A percentile compares a stretch with the other conserved stretches of the same genome.
phyloP scores from a whole-genome alignment of 2,888 invertebrate genomes.

The Toxonevra muliebris region DNA sequence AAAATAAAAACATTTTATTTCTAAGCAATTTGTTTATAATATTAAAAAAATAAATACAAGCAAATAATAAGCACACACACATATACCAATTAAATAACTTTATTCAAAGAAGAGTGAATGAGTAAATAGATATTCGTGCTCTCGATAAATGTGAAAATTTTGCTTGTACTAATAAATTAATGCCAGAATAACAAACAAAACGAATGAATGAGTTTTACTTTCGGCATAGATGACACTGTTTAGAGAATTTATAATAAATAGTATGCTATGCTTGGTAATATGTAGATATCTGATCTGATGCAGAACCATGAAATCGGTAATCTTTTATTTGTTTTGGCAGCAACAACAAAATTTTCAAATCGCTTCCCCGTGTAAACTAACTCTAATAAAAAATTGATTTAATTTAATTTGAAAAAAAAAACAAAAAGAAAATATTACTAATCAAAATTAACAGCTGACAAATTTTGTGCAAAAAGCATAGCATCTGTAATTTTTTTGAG shows the following conservation, averaged over 20 bases:
- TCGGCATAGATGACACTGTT: background rate
- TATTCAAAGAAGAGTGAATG: background rate
- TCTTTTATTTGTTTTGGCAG: no score
- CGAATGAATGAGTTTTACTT: background rate
- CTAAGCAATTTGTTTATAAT: background rate
- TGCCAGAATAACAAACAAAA: constrained; percentile 3
- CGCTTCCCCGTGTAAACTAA: no score
- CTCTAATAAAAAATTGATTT: no score
- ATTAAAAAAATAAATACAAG: background rate
- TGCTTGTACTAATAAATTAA: constrained; percentile 19
- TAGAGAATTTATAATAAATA: background rate
- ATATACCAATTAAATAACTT: background rate
- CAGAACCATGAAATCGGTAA: no score
- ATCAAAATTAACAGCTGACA: no score
- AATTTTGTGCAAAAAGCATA: no score
- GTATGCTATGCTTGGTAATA: no score
- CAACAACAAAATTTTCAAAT: background rate
- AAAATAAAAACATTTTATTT: background rate
- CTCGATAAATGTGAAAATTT: constrained; percentile 7
- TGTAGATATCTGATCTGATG: no score
- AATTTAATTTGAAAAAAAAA: no score
- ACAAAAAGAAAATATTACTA: no score
- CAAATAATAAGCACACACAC: no score
- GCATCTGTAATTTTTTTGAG: no score
- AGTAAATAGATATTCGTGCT: background rate